Conservation (phyloP, 1,140 invertebrate species). For the Drosophila kepulauana region DNA sequence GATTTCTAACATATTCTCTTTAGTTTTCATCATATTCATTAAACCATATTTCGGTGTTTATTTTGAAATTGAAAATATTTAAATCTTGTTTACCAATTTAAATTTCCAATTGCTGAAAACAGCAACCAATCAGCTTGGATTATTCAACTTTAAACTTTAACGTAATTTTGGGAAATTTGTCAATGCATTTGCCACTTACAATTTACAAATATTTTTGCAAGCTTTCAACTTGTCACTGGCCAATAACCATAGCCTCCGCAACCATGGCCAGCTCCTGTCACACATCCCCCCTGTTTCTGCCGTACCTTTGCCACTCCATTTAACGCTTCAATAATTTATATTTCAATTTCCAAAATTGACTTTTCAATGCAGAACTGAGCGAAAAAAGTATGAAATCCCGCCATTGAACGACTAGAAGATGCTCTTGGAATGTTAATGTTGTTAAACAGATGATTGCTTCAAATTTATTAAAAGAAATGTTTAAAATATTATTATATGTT, state of each 20-base stretch:
- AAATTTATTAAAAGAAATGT: background rate
- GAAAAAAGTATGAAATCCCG: slow-evolving; percentile 3
- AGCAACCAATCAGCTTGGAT: background rate
- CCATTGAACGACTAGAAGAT: background rate
- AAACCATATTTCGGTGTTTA: background rate
- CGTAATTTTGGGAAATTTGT: background rate
- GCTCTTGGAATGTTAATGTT: background rate
- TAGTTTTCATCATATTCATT: too few species aligned
- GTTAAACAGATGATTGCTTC: too few species aligned
- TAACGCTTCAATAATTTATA: slow-evolving; percentile 74
- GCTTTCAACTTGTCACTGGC: slow-evolving; percentile 37
- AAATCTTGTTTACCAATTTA: background rate
- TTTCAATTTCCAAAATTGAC: slow-evolving; percentile 70
- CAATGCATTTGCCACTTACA: slow-evolving; percentile 53
- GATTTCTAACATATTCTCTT: too few species aligned
- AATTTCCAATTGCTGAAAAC: background rate
- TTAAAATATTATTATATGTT: too few species aligned
- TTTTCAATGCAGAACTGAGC: slow-evolving; percentile 53
- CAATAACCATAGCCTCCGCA: slow-evolving; percentile 6
- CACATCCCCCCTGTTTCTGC: background rate
- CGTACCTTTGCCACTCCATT: slow-evolving; percentile 26
- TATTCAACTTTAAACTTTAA: background rate
- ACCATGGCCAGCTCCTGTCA: background rate
- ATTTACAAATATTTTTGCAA: slow-evolving; percentile 53
- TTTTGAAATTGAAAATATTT: background rate